Conservation (phyloP, 2,888 invertebrate species). For the Xiphydria camelus region DNA sequence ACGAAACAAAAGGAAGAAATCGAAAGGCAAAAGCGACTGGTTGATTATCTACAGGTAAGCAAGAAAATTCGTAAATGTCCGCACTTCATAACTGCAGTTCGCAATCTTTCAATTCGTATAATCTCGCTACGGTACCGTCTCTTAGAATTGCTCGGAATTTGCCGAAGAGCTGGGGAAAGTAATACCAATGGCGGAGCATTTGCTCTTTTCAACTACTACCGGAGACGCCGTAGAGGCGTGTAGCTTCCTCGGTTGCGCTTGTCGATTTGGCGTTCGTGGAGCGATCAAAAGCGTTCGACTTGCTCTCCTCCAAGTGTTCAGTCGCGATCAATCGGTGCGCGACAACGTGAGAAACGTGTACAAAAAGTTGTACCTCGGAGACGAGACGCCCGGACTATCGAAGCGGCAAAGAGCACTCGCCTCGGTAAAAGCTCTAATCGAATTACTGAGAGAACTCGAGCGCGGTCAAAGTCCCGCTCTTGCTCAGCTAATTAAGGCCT, state of each 20-base stretch:
- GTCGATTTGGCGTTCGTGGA: constrained; percentile 76
- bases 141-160: constrained; percentile 61
- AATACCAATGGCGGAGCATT: constrained; percentile 69
- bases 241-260: constrained; percentile 82
- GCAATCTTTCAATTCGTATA: neutral
- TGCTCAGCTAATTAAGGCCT: constrained; percentile 38
- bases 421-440: constrained; percentile 40
- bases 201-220: constrained; percentile 73
- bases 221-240: constrained; percentile 88
- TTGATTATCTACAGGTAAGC: constrained; percentile 73
- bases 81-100: neutral
- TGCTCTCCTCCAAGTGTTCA: constrained; percentile 47
- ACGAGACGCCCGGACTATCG: constrained; percentile 27
- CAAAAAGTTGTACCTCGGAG: constrained; percentile 43
- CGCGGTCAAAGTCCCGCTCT: constrained; percentile 47
- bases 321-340: constrained; percentile 47
- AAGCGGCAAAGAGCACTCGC: constrained; percentile 37
- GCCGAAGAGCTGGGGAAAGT: constrained; percentile 60
- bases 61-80: constrained; percentile 57
- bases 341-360: constrained; percentile 48
- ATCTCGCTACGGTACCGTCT: neutral
- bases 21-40: constrained; percentile 65
- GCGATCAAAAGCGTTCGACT: constrained; percentile 65
- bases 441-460: constrained; percentile 40
- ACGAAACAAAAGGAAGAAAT: constrained; percentile 61